phyloP scores from a whole-genome alignment of 2,797 vertebrate species.

The Graptemys geographica region DNA sequence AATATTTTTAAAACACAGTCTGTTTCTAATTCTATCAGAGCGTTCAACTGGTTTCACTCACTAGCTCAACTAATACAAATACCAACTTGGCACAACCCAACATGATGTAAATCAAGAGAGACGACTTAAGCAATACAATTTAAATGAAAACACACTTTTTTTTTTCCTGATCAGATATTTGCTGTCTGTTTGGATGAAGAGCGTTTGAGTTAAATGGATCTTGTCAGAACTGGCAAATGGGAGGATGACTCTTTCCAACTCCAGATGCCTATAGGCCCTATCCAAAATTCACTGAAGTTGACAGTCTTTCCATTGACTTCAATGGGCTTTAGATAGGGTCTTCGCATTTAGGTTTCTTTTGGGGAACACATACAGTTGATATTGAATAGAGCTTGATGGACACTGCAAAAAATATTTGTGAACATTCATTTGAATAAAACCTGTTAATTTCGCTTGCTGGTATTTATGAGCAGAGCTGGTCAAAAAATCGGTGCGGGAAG shows the following conservation, averaged over 20 bases:
- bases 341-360: background rate
- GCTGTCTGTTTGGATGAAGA: conserved; percentile 69
- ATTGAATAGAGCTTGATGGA: background rate
- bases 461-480: background rate
- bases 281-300: conserved; percentile 38
- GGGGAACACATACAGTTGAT: background rate
- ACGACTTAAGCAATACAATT: conserved; percentile 73
- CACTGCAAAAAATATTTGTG: background rate
- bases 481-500: fast-evolving
- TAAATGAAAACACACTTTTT: conserved; percentile 76
- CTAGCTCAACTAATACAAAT: conserved; percentile 68
- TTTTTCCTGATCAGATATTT: conserved; percentile 63
- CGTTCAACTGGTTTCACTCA: conserved; percentile 72
- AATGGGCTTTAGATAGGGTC: conserved; percentile 12
- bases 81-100: conserved; percentile 76
- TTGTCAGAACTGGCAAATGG: conserved; percentile 78
- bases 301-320: conserved; percentile 37
- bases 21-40: conserved; percentile 82
- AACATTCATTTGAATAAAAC: background rate
- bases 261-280: conserved; percentile 60
- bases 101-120: conserved; percentile 79
- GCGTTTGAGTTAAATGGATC: conserved; percentile 67
- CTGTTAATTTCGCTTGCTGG: fast-evolving
- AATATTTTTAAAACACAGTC: conserved; percentile 50
- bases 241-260: conserved; percentile 38